phyloP scores from a whole-genome alignment of 2,113 vertebrate genomes.

The Calyptommatus sinebrachiatus region DNA sequence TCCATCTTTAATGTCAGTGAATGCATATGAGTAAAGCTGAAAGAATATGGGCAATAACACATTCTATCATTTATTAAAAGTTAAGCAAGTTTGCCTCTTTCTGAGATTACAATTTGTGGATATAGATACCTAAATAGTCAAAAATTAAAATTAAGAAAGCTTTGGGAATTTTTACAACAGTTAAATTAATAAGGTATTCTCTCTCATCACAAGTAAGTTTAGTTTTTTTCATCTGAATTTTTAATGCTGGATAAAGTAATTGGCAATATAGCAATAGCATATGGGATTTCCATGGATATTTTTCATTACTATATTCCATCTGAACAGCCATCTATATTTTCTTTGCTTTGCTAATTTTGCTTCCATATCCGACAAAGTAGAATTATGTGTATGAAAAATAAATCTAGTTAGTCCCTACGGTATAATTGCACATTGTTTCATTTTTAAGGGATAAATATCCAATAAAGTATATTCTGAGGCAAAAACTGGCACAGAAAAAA shows the following conservation, averaged over 20 bases:
- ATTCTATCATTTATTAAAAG: background rate
- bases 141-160: background rate
- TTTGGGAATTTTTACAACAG: background rate
- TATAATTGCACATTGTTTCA: background rate
- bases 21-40: constrained; percentile 3
- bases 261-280: background rate
- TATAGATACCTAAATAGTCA: background rate
- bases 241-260: background rate
- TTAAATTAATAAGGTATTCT: background rate
- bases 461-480: background rate
- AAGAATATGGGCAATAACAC: background rate
- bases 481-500: no score
- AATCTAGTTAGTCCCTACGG: background rate
- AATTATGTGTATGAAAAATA: background rate
- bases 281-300: background rate
- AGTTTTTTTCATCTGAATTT: background rate
- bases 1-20: constrained; percentile 7
- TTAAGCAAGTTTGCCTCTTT: background rate
- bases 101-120: background rate
- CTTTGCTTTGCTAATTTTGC: background rate
- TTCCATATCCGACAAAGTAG: background rate
- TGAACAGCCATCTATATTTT: no score
- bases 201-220: background rate
- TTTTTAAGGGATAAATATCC: background rate
- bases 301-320: no score